phyloP scores from a whole-genome alignment of 2,113 vertebrate genomes.

The Dipodomys merriami region DNA sequence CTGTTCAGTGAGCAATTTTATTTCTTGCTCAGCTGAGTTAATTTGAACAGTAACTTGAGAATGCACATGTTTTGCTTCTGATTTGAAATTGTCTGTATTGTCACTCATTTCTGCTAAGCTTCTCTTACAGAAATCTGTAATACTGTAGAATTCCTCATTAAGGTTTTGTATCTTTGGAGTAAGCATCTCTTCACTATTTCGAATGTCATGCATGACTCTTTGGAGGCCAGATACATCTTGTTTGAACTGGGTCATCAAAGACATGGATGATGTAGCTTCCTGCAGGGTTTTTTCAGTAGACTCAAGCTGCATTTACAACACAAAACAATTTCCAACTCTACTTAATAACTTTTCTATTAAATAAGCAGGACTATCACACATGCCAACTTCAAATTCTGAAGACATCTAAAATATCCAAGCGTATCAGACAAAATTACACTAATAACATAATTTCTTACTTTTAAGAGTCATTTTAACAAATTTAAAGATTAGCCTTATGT shows the following conservation, averaged over 20 bases:
- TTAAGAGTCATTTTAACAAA: conserved; percentile 40
- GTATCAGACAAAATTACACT: conserved; percentile 38
- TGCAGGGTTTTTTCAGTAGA: conserved; percentile 89
- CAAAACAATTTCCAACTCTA: conserved; percentile 89
- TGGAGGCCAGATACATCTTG: conserved; percentile 89
- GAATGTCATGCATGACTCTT: conserved; percentile 84
- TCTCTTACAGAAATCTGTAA: conserved; percentile 90
- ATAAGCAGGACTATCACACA: conserved; percentile 52
- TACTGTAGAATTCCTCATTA: conserved; percentile 89
- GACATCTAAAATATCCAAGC: conserved; percentile 52
- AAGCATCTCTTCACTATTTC: conserved; percentile 86
- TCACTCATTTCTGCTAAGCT: conserved; percentile 85
- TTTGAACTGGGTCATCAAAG: conserved; percentile 88
- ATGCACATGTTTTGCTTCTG: conserved; percentile 88
- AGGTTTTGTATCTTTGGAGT: conserved; percentile 87
- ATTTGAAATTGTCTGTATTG: conserved; percentile 88
- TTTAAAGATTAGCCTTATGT: background rate
- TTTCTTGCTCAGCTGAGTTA: conserved; percentile 90
- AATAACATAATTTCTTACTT: conserved; percentile 34
- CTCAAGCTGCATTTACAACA: conserved; percentile 96
- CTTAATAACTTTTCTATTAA: conserved; percentile 75
- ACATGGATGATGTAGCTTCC: conserved; percentile 86
- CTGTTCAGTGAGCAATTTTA: conserved; percentile 87
- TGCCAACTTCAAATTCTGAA: conserved; percentile 52
- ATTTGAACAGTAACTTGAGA: conserved; percentile 87